These are phyloP conservation scores for Seriola aureovittata DNA, from an alignment of 2,113 vertebrate genomes.

Conservation along the genomic window DNA sequence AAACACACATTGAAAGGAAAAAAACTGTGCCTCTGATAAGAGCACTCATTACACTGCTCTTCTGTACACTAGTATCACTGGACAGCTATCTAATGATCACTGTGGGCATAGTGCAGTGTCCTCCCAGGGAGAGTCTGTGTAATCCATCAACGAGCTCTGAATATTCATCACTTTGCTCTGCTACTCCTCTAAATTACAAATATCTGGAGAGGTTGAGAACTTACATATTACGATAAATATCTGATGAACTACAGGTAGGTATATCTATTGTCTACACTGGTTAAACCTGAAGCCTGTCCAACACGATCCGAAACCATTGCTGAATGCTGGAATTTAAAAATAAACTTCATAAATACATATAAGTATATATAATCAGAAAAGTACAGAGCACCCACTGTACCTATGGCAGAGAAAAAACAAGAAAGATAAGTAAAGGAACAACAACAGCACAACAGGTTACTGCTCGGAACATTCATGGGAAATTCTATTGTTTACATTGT, in stretches of 20 bases:
- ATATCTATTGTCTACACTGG: not conserved
- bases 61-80: not conserved
- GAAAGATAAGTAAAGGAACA: not conserved
- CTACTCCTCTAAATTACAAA: slow-evolving; percentile 11
- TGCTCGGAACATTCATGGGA: not conserved
- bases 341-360: too few species aligned
- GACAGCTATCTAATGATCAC: not conserved
- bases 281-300: not conserved
- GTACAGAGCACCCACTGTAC: not conserved
- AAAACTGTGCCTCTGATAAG: not conserved
- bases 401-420: not conserved
- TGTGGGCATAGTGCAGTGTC: slow-evolving; percentile 11
- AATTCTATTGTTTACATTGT: not conserved
- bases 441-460: not conserved
- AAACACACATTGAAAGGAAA: slow-evolving; percentile 19
- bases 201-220: not conserved
- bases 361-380: not conserved
- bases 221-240: not conserved
- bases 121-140: not conserved
- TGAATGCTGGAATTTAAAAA: not conserved
- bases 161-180: slow-evolving; percentile 24
- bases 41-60: not conserved
- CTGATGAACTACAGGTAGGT: not conserved
- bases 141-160: slow-evolving; percentile 29
- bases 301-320: not conserved